phyloP scores from a whole-genome alignment of 2,113 vertebrate species.

The Caloenas nicobarica region DNA sequence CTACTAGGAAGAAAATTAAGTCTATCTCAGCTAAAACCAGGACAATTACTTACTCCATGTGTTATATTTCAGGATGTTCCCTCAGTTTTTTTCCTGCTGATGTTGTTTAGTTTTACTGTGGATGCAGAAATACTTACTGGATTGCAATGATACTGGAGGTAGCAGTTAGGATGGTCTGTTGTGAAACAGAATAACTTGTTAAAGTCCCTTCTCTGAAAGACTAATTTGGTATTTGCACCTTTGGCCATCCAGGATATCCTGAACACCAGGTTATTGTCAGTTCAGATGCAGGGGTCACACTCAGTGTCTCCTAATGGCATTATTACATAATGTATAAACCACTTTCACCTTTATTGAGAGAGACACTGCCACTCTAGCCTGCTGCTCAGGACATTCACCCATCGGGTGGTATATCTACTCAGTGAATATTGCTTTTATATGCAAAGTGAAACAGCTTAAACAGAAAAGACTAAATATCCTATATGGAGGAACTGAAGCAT shows the following conservation, averaged over 20 bases:
- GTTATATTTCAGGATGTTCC: not conserved
- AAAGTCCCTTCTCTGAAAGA: not conserved
- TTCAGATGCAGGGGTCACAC: not conserved
- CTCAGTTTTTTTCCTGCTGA: not conserved
- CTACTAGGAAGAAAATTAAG: too few relatives aligned
- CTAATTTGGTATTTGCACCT: not conserved
- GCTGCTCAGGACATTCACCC: not conserved
- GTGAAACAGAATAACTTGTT: not conserved
- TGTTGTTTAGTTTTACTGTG: not conserved
- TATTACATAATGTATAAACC: not conserved
- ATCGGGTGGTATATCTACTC: not conserved
- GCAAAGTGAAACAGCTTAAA: not conserved
- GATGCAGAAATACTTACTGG: not conserved
- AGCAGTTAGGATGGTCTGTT: not conserved
- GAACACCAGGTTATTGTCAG: accelerated
- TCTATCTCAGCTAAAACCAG: too few relatives aligned
- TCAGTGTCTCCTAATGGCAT: not conserved
- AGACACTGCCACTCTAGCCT: not conserved
- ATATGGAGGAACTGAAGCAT: not conserved
- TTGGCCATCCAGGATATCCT: not conserved
- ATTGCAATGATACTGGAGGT: not conserved
- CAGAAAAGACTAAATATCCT: not conserved
- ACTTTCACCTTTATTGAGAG: not conserved
- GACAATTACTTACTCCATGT: not conserved
- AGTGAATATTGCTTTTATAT: not conserved